Evolutionary conservation across 2,797 vertebrate species (phyloP).

Genomic region (Simalia tracyae): DNA sequence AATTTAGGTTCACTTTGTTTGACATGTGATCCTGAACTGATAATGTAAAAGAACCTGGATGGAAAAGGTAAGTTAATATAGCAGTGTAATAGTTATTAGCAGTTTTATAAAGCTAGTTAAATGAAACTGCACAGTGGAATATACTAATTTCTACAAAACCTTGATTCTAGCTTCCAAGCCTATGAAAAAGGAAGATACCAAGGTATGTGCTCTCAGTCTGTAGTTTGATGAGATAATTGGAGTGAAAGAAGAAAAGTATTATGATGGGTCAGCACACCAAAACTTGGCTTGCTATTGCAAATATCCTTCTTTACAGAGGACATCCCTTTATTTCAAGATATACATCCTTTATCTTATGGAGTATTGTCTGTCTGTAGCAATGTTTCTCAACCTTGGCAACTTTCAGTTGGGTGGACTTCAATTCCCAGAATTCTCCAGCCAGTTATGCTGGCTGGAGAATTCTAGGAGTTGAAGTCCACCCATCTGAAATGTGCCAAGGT

Average conservation of each 20-base stretch:
- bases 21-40: background rate
- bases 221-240: background rate
- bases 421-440: background rate
- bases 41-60: background rate
- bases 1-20: background rate
- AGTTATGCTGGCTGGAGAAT: background rate
- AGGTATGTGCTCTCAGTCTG: conserved; percentile 35
- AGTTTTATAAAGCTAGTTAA: background rate
- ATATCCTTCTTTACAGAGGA: background rate
- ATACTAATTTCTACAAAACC: conserved; percentile 15
- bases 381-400: no score
- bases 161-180: conserved; percentile 53
- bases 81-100: background rate
- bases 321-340: background rate
- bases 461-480: background rate
- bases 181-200: conserved; percentile 16
- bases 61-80: background rate
- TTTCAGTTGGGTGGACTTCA: background rate
- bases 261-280: background rate
- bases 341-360: no score
- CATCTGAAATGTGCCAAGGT: no score
- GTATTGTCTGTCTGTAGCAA: no score
- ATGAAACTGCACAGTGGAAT: background rate
- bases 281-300: background rate
- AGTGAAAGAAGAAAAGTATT: background rate